Percentiles rank a stretch among this genome's conserved stretches.
Conservation (phyloP, 2,888 invertebrate genomes). For the Polylopha cassiicola region DNA sequence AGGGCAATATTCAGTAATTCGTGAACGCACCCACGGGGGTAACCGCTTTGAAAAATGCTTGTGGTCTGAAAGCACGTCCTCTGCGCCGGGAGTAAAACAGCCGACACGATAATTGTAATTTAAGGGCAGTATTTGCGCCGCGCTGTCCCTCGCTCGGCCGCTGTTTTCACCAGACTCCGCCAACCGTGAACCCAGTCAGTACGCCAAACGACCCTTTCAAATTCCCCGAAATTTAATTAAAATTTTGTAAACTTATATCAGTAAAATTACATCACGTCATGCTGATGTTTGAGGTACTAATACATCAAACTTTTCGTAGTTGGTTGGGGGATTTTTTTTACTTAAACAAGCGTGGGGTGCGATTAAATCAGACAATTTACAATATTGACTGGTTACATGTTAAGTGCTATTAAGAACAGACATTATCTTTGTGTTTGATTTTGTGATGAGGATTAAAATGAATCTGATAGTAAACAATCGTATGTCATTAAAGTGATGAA, state of each 20-base stretch:
- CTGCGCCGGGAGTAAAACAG: slow-evolving; percentile 39
- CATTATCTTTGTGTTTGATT: no score
- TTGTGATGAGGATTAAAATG: no score
- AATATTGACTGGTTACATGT: not conserved
- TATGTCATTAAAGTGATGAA: no score
- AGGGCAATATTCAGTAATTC: slow-evolving; percentile 10
- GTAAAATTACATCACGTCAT: slow-evolving; percentile 35
- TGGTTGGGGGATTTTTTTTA: no score
- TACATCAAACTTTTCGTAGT: slow-evolving; percentile 7
- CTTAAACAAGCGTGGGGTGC: no score
- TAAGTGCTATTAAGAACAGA: no score
- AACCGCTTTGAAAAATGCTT: slow-evolving; percentile 32
- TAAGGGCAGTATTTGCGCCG: slow-evolving; percentile 37
- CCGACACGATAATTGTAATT: slow-evolving; percentile 65
- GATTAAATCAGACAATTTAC: no score
- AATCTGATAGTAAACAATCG: no score
- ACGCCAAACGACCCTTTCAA: slow-evolving; percentile 56
- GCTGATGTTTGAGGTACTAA: slow-evolving; percentile 19
- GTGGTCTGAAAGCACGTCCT: slow-evolving; percentile 37
- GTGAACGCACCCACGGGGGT: slow-evolving; percentile 1
- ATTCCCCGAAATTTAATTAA: slow-evolving; percentile 63
- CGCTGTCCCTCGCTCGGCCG: slow-evolving; percentile 23
- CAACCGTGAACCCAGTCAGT: slow-evolving; percentile 55
- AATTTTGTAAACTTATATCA: slow-evolving; percentile 49
- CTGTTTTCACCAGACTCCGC: slow-evolving; percentile 40